phyloP scores from a whole-genome alignment of 2,797 vertebrate genomes.

The Megalops cyprinoides region DNA sequence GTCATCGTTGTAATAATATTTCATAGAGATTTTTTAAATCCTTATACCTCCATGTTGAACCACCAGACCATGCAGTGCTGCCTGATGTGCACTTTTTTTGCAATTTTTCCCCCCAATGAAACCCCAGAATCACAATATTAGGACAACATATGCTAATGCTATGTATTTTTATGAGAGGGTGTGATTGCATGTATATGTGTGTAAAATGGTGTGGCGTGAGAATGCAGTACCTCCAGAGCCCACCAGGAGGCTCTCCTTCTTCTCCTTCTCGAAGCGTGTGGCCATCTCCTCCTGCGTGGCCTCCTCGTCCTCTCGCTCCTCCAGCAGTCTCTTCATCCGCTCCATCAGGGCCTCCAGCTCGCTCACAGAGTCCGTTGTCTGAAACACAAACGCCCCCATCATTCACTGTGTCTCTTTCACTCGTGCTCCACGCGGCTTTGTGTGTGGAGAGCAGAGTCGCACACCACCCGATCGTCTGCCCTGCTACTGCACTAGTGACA shows the following conservation, averaged over 20 bases:
- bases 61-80: neutral
- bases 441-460: too few relatives aligned
- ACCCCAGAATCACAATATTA: neutral
- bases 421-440: neutral
- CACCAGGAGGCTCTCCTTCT: constrained; percentile 81
- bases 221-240: constrained; percentile 72
- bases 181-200: neutral
- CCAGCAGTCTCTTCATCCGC: constrained; percentile 81
- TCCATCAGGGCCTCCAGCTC: constrained; percentile 83
- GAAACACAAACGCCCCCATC: constrained; percentile 38
- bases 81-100: too few relatives aligned
- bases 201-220: constrained; percentile 19
- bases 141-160: neutral
- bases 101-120: too few relatives aligned
- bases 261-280: constrained; percentile 81
- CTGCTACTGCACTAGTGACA: too few relatives aligned
- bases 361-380: constrained; percentile 78
- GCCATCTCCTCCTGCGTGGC: constrained; percentile 82
- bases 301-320: constrained; percentile 77
- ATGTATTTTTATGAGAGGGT: too few relatives aligned
- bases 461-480: neutral
- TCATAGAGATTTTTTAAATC: neutral
- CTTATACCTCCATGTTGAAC: neutral
- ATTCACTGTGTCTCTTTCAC: too few relatives aligned
- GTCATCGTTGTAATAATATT: neutral